Conservation (phyloP, 1,140 invertebrate species). For the Capitella teleta region DNA sequence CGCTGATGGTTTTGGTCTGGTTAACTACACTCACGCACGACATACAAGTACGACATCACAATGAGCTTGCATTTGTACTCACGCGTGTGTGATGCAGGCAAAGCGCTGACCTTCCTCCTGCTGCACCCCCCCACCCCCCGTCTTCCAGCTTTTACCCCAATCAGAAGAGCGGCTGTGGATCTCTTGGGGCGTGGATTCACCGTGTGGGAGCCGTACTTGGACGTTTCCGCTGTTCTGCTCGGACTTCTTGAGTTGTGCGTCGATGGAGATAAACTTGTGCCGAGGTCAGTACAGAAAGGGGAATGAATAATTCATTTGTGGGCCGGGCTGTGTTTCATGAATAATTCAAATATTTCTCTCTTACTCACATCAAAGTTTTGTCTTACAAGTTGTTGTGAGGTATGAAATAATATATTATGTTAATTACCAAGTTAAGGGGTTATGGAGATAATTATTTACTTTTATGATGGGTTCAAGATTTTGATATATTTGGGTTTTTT, state of each 20-base stretch:
- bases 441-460: too few relatives aligned
- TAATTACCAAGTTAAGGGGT: too few relatives aligned
- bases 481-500: too few relatives aligned
- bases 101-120: conserved; percentile 88
- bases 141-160: conserved; percentile 74
- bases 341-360: too few relatives aligned
- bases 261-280: conserved; percentile 81
- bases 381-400: too few relatives aligned
- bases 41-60: conserved; percentile 48
- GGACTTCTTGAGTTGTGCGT: conserved; percentile 87
- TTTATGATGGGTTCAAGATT: too few relatives aligned
- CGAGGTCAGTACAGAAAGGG: conserved; percentile 54
- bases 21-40: conserved; percentile 79
- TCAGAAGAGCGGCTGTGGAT: conserved; percentile 90
- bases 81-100: conserved; percentile 39
- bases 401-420: too few relatives aligned
- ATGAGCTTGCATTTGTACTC: not conserved
- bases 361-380: too few relatives aligned
- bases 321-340: too few relatives aligned
- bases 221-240: conserved; percentile 80
- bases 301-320: too few relatives aligned
- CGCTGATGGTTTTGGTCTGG: conserved; percentile 80
- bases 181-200: conserved; percentile 84
- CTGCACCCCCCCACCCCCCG: conserved; percentile 68
- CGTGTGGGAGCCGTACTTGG: conserved; percentile 96